These are phyloP conservation scores for Philereme transversata DNA, from an alignment of 2,888 invertebrate genomes.

Conservation along the genomic window DNA sequence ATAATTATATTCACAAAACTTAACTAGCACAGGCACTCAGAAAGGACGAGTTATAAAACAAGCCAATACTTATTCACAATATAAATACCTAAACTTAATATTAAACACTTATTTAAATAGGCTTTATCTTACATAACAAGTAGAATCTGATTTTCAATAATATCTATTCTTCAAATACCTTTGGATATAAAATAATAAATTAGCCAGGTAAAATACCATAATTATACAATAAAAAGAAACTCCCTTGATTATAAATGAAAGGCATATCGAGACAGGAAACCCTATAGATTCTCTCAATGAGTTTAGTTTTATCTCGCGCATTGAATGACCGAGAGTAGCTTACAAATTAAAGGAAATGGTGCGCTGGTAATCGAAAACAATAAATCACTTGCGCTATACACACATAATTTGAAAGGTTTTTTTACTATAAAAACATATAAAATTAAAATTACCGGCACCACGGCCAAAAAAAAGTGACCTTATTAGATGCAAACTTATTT, in stretches of 20 bases:
- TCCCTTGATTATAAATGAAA: slow-evolving; percentile 13
- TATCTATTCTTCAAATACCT: slow-evolving; percentile 32
- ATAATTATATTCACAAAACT: slow-evolving; percentile 41
- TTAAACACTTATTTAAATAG: slow-evolving; percentile 43
- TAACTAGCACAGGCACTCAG: slow-evolving; percentile 57
- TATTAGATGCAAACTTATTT: too few relatives aligned
- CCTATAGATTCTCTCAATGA: slow-evolving; percentile 48
- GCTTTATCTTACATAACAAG: slow-evolving; percentile 39
- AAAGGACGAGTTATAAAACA: slow-evolving; percentile 46
- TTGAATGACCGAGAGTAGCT: slow-evolving; percentile 11
- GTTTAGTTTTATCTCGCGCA: slow-evolving; percentile 50
- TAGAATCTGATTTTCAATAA: slow-evolving; percentile 25
- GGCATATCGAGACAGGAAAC: slow-evolving; percentile 37
- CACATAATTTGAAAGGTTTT: neutral
- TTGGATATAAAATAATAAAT: slow-evolving; percentile 37
- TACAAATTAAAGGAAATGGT: neutral
- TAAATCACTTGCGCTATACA: neutral
- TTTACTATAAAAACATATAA: neutral
- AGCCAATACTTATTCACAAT: slow-evolving; percentile 45
- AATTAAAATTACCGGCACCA: too few relatives aligned
- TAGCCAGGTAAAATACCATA: slow-evolving; percentile 11
- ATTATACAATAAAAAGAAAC: slow-evolving; percentile 7
- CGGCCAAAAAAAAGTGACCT: too few relatives aligned
- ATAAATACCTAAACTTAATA: slow-evolving; percentile 54
- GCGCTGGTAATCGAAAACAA: neutral